Evolutionary conservation across 92 coral and sea anemone species (phyloP), one percentile per base, ranked within the genome.

Genomic region (Parazoanthus swiftii): DNA sequence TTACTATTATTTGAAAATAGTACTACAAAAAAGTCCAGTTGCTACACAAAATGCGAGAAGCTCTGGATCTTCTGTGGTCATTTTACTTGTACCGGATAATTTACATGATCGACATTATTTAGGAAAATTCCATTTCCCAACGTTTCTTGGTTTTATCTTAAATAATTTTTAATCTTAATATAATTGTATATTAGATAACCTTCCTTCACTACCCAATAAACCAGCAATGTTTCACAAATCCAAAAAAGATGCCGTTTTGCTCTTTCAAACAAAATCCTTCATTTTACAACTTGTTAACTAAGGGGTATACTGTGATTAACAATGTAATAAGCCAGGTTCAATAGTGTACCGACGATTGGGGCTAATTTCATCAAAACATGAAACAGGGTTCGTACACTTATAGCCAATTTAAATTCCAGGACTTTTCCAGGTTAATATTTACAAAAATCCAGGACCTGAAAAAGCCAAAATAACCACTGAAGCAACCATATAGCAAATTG

Each of bases 1-100:
- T 91, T 89, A 91, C 91, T 89, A 92, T 43, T 78, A 29, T 29
- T 29, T 42, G 18, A 43, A 90, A 93, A 91, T 93, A 90, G 92
- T 38, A 85, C 84, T 88, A 93, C 42, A 39, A 93, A 91, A 93
- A 93, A 91, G 92, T 91, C 38, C 23, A 42, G 38, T 82, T 20
- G 6, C 48, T 9, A 39, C 15, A 18, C 54, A 77, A 50, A 77
- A 77, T 3, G 11, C 11, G 43, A 46, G 51, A 39, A 77, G 54
- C 29, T 25, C 6, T 21, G 0, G 26, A 25, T 20, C 18, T n/a
- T 68, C 76, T 82, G 76, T 82, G 26, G 59, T 65, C 33, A 23
- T n/a, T 66, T 82, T 14, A 37, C 26, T 82, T 10, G 39, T 63
- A 46, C 65, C 23, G 21, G 46, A 65, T 25, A 39, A 33, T 33